Base-by-base conservation (phyloP, 2,797 vertebrate genomes). In the Cottoperca gobio region DNA sequence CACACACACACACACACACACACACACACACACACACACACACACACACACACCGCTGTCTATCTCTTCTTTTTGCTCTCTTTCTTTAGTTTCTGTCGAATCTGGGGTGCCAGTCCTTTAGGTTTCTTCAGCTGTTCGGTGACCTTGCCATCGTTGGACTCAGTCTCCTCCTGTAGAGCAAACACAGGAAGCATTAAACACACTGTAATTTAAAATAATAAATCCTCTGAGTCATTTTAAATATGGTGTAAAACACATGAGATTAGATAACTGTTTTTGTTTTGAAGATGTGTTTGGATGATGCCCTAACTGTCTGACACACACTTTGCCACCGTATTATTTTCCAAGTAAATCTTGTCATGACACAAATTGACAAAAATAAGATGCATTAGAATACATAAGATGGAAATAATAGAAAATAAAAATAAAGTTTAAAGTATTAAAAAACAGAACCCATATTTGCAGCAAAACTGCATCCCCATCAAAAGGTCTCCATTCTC, bases 61-160 rank as follows among this genome's bases (percentile, higher is more conserved):
- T 92, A 95, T 92, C 95, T 88, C 83, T 95, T 96, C 90, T 96
- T 96, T 83, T 96, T 96, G 86, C 94, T 95, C 77, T 96, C 95
- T 84, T 96, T 96, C 85, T 96, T 96, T 58, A 88, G 83, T 82
- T 96, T 96, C 86, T 95, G 95, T 73, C 95, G 89, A 50, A 89
- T 86, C 80, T 89, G 94, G 43, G 92, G 82, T 4, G 79, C 66
- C 2, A 90, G 26, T 77, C 89, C 92, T 92, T 95, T 96, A 3
- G 91, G 54, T 81, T 94, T 96, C 87, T 91, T 95, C 76, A 78
- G 87, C 66, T 91, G 93, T 55, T 96, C 95, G 3, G 85, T 68
- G 2, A 77, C 42, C 64, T 90, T 95, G 14, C 80, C 64, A 2
- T 95, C 93, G 31, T 43, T 61, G 17, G 86, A 70, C 62, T 95